Evolutionary conservation across 2,113 vertebrate genomes (phyloP).

Genomic region (Protomyctophum bolini): DNA sequence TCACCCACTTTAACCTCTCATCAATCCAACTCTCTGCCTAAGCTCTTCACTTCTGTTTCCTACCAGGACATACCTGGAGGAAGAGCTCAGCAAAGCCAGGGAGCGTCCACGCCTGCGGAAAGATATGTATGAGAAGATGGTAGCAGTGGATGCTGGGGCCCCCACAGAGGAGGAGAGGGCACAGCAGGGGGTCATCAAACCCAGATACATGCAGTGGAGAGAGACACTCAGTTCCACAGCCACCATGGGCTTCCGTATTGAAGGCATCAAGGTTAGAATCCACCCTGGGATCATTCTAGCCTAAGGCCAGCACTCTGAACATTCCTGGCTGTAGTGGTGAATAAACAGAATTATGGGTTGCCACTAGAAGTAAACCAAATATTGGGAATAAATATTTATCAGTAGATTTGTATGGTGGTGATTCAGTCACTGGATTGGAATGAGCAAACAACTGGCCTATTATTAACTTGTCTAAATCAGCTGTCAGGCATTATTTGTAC

Average conservation of each 20-base stretch:
- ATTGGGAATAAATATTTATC: constrained; percentile 40
- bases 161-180: constrained; percentile 83
- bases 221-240: constrained; percentile 89
- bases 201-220: constrained; percentile 93
- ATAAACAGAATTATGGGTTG: constrained; percentile 15
- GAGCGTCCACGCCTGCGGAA: constrained; percentile 83
- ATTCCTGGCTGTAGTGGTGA: background rate
- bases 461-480: background rate
- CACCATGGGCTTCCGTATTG: constrained; percentile 89
- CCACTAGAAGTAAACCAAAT: background rate
- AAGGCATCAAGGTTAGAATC: constrained; percentile 86
- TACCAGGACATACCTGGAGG: constrained; percentile 88
- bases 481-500: constrained; percentile 31
- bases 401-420: background rate
- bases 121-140: constrained; percentile 94
- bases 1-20: background rate
- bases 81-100: constrained; percentile 87
- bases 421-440: constrained; percentile 3
- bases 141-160: constrained; percentile 86
- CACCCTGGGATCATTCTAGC: too few relatives aligned
- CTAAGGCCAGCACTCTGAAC: too few relatives aligned
- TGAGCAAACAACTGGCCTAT: background rate
- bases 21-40: background rate
- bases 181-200: constrained; percentile 85
- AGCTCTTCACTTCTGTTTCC: background rate